These are phyloP conservation scores for Coturnix japonica DNA, from an alignment of 2,113 vertebrate species.

Conservation along the genomic window DNA sequence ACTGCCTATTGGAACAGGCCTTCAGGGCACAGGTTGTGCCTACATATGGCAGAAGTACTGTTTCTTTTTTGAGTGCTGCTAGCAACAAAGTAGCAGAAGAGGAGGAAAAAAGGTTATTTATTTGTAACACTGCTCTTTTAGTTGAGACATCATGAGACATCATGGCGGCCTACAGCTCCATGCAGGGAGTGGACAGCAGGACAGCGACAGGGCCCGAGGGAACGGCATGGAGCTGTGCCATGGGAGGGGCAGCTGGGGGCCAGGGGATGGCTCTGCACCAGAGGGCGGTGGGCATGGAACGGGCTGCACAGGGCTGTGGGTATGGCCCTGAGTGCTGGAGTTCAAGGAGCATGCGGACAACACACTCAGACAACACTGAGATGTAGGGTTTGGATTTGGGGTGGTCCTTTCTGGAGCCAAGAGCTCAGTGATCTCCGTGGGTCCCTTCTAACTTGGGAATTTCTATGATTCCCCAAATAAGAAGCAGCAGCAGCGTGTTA, in stretches of 20 bases:
- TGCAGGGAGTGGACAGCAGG: too few relatives aligned
- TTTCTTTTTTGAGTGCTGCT: background rate
- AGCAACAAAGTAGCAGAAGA: background rate
- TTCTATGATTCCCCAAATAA: background rate
- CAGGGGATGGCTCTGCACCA: background rate
- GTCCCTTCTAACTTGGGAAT: background rate
- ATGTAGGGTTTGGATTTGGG: background rate
- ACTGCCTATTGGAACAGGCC: rapidly evolving
- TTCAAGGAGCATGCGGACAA: background rate
- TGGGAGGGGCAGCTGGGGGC: background rate
- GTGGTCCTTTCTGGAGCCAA: background rate
- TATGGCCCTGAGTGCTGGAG: background rate
- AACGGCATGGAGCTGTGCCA: background rate
- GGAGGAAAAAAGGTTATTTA: background rate
- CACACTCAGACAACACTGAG: background rate
- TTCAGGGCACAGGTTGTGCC: background rate
- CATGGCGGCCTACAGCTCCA: background rate
- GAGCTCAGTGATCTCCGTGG: background rate
- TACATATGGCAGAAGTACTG: background rate
- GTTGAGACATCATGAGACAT: background rate
- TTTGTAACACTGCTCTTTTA: background rate
- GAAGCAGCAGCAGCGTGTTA: background rate
- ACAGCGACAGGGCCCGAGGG: background rate
- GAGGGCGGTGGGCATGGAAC: background rate
- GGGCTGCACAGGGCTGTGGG: too few relatives aligned